Evolutionary conservation across 2,113 vertebrate genomes (phyloP), one percentile per base, ranked within the genome.

Genomic region (Gallinago jamesoni): DNA sequence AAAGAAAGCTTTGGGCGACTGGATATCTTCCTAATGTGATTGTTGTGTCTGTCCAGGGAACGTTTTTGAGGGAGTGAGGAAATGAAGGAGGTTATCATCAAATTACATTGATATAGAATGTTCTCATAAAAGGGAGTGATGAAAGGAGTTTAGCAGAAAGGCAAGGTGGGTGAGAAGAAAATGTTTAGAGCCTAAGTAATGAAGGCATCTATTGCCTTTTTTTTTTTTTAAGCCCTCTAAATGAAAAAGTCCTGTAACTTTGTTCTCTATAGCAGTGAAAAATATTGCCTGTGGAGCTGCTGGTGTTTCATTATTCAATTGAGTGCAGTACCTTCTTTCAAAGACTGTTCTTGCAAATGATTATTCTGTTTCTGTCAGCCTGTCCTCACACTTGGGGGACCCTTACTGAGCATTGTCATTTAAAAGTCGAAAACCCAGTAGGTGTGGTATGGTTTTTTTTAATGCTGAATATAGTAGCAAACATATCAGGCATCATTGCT

Each of bases 401-500:
- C 85, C 93, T 97, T 79, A 81, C 94, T 89, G 91, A 92, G 92
- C 91, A 4, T 20, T 83, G 82, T 91, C 75, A 95, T 96, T 98
- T 98, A 93, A 95, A 98, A 98, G 86, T 97, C 76, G 96, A 96
- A 94, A 96, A 33, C 48, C 73, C 69, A 88, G 43, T 18, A 74
- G 93, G 52, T 60, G 74, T 87, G 9, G 24, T 48, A 4, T 30
- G 30, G 57, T 39, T 50, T 33, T 39, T 64, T 79, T 7, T 47
- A 45, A 27, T 6, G 16, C 62, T 95, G 82, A 22, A 47, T 93
- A 70, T 89, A 96, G 90, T 68, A 94, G 79, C 77, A 93, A 93
- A 90, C 27, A 50, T 25, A 50, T 64, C 53, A 66, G 56, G 24
- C 43, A 86, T 80, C 56, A 47, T 73, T 94, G 24, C 31, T 91